A percentile compares a stretch with the other conserved stretches of the same genome.
Evolutionary conservation across 2,797 vertebrate genomes (phyloP).

Genomic region (Poecilia picta): DNA sequence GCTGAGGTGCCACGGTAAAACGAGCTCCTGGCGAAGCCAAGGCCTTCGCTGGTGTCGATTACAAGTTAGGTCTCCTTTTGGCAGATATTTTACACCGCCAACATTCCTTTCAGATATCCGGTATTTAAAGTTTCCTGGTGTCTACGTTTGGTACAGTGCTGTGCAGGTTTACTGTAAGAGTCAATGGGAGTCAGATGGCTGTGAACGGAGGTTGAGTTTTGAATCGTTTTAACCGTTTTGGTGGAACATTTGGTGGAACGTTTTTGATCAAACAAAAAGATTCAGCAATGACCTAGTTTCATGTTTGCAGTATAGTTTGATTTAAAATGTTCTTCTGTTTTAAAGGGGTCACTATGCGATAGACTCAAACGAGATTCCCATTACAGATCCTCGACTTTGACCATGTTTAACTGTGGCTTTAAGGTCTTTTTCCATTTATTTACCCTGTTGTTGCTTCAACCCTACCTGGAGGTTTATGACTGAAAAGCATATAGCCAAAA

Average conservation of each 20-base stretch:
- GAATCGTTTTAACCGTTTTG: background rate
- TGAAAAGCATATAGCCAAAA: background rate
- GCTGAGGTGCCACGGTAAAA: slow-evolving; percentile 15
- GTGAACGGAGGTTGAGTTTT: background rate
- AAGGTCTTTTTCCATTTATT: background rate
- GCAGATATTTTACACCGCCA: background rate
- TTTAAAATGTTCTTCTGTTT: background rate
- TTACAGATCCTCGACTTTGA: background rate
- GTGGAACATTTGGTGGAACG: background rate
- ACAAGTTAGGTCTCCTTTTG: slow-evolving; percentile 13
- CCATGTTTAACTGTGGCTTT: background rate
- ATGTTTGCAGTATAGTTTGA: background rate
- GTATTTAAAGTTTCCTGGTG: background rate
- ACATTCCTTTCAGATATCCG: background rate
- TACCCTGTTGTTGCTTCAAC: background rate
- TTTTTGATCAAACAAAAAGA: background rate
- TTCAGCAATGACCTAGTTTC: background rate
- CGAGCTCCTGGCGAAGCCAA: slow-evolving; percentile 13
- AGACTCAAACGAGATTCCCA: background rate
- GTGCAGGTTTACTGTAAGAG: background rate
- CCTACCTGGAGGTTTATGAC: background rate
- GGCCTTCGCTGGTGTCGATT: slow-evolving; percentile 12
- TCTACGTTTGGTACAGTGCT: background rate
- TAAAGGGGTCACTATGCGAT: background rate
- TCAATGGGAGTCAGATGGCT: background rate